These are phyloP conservation scores for Rhagonycha fulva DNA, from an alignment of 2,888 invertebrate genomes.

Conservation along the genomic window DNA sequence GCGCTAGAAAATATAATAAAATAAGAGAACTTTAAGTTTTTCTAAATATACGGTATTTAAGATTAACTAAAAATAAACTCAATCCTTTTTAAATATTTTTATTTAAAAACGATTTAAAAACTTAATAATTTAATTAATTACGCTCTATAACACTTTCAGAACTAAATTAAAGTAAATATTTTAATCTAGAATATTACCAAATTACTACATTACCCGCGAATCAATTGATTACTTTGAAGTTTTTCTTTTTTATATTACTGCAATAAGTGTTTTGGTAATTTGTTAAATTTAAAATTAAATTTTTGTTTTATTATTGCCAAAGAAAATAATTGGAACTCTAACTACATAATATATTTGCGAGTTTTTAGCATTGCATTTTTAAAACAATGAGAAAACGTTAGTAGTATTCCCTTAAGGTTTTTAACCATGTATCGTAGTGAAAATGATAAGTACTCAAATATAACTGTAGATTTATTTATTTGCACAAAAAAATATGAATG, in stretches of 20 bases:
- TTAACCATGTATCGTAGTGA: not conserved
- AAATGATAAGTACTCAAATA: not conserved
- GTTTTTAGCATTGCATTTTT: not conserved
- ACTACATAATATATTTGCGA: not conserved
- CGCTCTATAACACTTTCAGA: too few species aligned
- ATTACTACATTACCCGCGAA: too few species aligned
- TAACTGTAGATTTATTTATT: not conserved
- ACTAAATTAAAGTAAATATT: too few species aligned
- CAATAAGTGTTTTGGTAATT: not conserved
- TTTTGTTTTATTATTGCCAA: not conserved
- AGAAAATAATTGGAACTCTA: not conserved
- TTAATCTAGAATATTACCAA: too few species aligned
- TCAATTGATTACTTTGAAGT: too few species aligned
- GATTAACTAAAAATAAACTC: too few species aligned
- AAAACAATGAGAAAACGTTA: not conserved
- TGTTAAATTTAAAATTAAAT: not conserved
- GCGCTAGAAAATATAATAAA: not conserved
- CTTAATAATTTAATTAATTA: too few species aligned
- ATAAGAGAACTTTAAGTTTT: not conserved
- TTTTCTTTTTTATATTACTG: not conserved
- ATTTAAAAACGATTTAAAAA: too few species aligned
- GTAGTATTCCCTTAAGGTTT: not conserved
- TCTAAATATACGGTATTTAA: too few species aligned
- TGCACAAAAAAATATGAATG: not conserved
- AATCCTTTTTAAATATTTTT: too few species aligned